Base-by-base conservation (phyloP, 2,888 invertebrate species). In the Scaptomyza tumidula region DNA sequence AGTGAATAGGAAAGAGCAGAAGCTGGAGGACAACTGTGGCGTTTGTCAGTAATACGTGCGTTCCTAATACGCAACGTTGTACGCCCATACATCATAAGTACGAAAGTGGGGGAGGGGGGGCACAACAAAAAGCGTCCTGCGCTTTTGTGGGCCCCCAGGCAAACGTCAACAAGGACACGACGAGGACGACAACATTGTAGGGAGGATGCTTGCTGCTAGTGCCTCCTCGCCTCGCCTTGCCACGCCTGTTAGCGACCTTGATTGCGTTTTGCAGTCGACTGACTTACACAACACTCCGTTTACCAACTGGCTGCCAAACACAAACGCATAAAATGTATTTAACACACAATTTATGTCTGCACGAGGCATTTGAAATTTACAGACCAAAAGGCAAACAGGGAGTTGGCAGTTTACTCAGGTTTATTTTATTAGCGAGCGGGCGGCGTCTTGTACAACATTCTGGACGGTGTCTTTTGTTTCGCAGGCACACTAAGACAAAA, bases 271-370 rank as follows among this genome's bases (percentile, higher is more conserved):
- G 74, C 85, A 77, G 78, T 68, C 80, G 72, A 86, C 81, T 83
- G 85, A 84, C 68, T 83, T 74, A 50, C 50, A 50, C 50, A 50
- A 46, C 44, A 16, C 45, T 39, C 54, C 54, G 50, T 27, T 27
- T 27, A 27, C 27, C 27, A 31, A 31, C 31, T 31, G 6, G 31
- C 9, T 7, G 16, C 11, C 39, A 35, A 55, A 63, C 59, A 60
- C 62, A 75, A 84, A 84, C 87, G 84, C 87, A 83, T 86, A 88
- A 88, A 88, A 85, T 88, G 88, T 88, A 86, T 88, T 88, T 88
- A 88, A 82, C 88, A 84, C 82, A 87, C 88, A 88, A 88, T 88
- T 88, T 89, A 88, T 88, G 89, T 80, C 76, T 80, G 80, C 78
- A 74, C 69, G 71, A 80, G 82, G 81, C 86, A 85, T 65, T 83